These are phyloP conservation scores for Microchirus variegatus DNA, from an alignment of 2,797 vertebrate genomes.

Conservation along the genomic window DNA sequence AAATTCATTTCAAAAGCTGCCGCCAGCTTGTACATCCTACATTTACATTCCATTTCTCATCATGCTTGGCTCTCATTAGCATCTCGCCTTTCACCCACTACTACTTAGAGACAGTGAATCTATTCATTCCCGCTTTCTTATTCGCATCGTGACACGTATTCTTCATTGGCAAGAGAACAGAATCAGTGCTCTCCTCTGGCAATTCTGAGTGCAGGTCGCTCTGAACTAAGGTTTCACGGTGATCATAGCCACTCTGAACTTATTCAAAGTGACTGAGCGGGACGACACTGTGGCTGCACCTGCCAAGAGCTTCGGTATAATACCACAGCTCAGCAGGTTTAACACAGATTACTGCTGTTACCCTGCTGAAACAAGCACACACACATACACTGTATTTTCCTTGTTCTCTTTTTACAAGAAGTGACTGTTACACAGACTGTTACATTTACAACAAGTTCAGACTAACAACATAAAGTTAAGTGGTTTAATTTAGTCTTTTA, in stretches of 20 bases:
- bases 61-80: slow-evolving; percentile 12
- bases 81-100: not conserved
- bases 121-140: not conserved
- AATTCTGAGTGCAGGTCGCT: slow-evolving; percentile 2
- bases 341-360: slow-evolving; percentile 36
- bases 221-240: slow-evolving; percentile 38
- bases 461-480: slow-evolving; percentile 24
- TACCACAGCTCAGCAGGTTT: slow-evolving; percentile 44
- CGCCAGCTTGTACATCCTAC: not conserved
- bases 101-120: not conserved
- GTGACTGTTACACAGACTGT: slow-evolving; percentile 44
- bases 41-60: slow-evolving; percentile 2
- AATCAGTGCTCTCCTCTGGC: slow-evolving; percentile 18
- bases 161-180: slow-evolving; percentile 7
- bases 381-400: not conserved
- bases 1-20: slow-evolving; percentile 5
- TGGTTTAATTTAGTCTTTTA: slow-evolving; percentile 22
- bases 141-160: slow-evolving; percentile 33
- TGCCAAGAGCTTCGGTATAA: slow-evolving; percentile 45
- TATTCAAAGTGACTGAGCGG: slow-evolving; percentile 34
- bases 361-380: slow-evolving; percentile 21
- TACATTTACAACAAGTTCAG: slow-evolving; percentile 40
- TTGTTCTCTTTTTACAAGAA: slow-evolving; percentile 33
- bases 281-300: slow-evolving; percentile 31
- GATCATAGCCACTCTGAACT: slow-evolving; percentile 35